These are phyloP conservation scores for Furnarius figulus DNA, from an alignment of 2,113 vertebrate species.

Conservation along the genomic window DNA sequence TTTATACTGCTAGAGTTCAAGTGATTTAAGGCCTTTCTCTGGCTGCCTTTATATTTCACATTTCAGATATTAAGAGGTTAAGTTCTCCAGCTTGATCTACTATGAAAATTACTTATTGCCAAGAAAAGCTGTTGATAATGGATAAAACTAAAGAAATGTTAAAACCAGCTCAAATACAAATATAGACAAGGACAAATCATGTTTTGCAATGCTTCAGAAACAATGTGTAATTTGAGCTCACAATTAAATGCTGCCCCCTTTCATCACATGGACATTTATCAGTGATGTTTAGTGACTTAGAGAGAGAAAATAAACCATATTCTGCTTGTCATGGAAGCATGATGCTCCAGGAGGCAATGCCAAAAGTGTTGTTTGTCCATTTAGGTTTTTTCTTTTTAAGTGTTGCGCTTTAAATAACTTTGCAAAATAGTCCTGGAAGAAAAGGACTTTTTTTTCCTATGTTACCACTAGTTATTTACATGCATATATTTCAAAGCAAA, in stretches of 20 bases:
- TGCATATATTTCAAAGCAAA: background rate
- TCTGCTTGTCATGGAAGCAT: background rate
- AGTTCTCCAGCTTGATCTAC: background rate
- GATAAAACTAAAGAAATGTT: background rate
- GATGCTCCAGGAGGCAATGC: background rate
- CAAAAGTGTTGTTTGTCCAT: background rate
- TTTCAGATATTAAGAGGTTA: background rate
- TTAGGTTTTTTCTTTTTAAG: background rate
- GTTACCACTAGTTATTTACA: background rate
- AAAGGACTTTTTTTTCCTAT: background rate
- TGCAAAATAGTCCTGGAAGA: background rate
- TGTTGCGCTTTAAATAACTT: background rate
- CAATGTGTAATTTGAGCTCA: background rate
- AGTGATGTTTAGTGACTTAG: background rate
- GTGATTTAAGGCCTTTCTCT: background rate
- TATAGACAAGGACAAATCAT: background rate
- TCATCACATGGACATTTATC: background rate
- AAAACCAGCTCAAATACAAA: background rate
- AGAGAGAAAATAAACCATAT: background rate
- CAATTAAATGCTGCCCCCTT: background rate
- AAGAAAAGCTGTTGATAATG: background rate
- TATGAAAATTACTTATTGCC: background rate
- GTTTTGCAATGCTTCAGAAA: background rate
- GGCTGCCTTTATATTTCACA: background rate
- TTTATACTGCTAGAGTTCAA: background rate